Percentiles rank a stretch among this genome's conserved stretches.
These are phyloP conservation scores for Notothenia rossii DNA, from an alignment of 2,113 vertebrate genomes.

Conservation along the genomic window DNA sequence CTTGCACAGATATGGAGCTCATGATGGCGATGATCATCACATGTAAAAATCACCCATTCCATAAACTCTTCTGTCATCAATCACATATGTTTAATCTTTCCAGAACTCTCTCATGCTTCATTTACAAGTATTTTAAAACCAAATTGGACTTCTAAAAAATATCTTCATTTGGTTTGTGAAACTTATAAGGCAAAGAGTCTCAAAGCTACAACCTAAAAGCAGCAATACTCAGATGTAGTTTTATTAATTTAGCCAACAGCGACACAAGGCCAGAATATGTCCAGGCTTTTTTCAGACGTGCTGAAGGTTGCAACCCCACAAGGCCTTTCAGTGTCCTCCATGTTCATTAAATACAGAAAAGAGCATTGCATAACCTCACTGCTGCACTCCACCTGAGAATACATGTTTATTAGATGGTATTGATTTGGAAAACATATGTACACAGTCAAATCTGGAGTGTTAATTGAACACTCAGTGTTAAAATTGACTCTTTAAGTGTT, in stretches of 20 bases:
- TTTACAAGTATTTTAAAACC: background rate
- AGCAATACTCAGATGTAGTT: background rate
- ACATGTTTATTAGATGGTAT: background rate
- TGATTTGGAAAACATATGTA: background rate
- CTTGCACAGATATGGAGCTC: background rate
- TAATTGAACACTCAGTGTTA: too few species aligned
- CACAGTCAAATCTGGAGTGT: too few species aligned
- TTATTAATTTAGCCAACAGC: background rate
- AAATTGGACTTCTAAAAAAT: too few species aligned
- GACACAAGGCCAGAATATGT: constrained; percentile 12
- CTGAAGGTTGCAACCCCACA: constrained; percentile 22
- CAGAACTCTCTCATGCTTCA: background rate
- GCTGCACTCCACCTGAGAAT: background rate
- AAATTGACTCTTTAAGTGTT: too few species aligned
- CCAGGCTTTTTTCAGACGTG: constrained; percentile 30
- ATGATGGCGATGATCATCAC: background rate
- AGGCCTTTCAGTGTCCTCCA: constrained; percentile 12
- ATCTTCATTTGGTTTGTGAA: too few species aligned
- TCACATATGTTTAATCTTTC: background rate
- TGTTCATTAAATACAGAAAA: constrained; percentile 37
- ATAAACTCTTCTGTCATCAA: background rate
- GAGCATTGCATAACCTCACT: constrained; percentile 17
- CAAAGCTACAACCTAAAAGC: background rate
- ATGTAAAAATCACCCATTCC: background rate
- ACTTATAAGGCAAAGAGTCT: too few species aligned